Conservation (phyloP, 2,113 vertebrate genomes). For the Malurus elegans region DNA sequence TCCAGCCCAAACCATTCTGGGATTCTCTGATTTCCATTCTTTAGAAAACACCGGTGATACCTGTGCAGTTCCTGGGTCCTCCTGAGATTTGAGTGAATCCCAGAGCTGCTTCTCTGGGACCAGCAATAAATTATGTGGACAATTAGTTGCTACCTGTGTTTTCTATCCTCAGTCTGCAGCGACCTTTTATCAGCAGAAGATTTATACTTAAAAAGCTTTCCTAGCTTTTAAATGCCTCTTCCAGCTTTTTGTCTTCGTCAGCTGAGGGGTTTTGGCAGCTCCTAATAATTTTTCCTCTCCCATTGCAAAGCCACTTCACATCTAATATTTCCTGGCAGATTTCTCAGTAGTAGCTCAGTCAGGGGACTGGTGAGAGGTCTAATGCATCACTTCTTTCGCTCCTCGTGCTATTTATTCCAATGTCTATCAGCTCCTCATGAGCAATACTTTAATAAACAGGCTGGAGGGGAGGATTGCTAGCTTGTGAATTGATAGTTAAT, state of each 20-base stretch:
- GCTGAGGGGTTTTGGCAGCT: neutral
- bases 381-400: constrained; percentile 8
- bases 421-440: neutral
- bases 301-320: neutral
- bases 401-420: neutral
- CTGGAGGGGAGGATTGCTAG: neutral
- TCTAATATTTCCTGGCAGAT: neutral
- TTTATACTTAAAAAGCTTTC: neutral
- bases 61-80: neutral
- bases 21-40: neutral
- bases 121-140: neutral
- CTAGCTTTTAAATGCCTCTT: neutral
- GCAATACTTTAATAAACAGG: neutral
- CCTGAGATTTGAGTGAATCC: neutral
- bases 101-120: neutral
- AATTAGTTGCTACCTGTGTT: neutral
- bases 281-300: neutral
- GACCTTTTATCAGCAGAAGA: neutral
- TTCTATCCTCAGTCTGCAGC: neutral
- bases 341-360: constrained; percentile 2
- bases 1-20: neutral
- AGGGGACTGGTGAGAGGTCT: neutral
- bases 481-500: neutral
- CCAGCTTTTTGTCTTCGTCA: neutral
- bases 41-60: neutral